A percentile compares a stretch with the other conserved stretches of the same genome.
Evolutionary conservation across 2,797 vertebrate species (phyloP).

Genomic region (Orestias chungarensis): DNA sequence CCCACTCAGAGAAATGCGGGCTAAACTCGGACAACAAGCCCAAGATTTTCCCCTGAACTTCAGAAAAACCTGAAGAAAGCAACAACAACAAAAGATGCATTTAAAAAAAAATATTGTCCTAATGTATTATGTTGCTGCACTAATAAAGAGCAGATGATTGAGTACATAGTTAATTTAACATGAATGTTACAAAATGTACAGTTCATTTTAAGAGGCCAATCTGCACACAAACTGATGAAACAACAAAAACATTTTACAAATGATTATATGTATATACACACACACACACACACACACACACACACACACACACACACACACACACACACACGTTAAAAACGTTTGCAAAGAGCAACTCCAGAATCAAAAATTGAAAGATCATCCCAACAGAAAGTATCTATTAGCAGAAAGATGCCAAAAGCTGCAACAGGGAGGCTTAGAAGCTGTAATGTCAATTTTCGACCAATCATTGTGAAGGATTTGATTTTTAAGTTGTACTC

Average conservation of each 20-base stretch:
- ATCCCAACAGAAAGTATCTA: neutral
- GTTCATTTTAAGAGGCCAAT: neutral
- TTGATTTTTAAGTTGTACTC: neutral
- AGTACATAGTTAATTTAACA: no score
- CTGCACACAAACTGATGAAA: no score
- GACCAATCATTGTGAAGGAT: no score
- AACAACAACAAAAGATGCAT: neutral
- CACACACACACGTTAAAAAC: neutral
- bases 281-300: neutral
- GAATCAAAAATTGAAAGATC: neutral
- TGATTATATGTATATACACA: no score
- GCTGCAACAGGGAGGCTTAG: neutral
- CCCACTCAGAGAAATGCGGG: slow-evolving; percentile 54
- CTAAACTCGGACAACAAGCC: slow-evolving; percentile 34
- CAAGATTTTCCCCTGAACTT: slow-evolving; percentile 44
- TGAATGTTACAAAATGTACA: neutral
- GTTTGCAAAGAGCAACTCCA: no score
- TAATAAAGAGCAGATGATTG: neutral
- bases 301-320: neutral
- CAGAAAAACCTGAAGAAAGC: slow-evolving; percentile 47
- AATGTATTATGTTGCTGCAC: neutral
- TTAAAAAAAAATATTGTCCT: neutral
- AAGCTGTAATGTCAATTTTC: neutral
- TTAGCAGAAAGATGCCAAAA: neutral
- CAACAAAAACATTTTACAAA: no score